Conservation (phyloP, 2,888 invertebrate genomes). For the Loripinus fragilis region DNA sequence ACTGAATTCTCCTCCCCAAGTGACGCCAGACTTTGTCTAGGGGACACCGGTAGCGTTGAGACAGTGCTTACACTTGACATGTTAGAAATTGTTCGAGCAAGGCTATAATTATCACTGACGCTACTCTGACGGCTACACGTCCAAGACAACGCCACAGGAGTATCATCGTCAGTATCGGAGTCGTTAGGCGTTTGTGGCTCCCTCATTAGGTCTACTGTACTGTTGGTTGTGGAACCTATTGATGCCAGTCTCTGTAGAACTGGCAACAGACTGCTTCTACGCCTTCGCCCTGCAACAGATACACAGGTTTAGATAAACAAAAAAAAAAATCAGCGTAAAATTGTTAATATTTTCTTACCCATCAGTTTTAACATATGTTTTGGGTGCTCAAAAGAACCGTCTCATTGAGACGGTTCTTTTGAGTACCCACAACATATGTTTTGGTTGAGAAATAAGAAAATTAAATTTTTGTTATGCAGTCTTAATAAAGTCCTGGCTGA, state of each 20-base stretch:
- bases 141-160: constrained; percentile 43
- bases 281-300: constrained; percentile 59
- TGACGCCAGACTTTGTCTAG: constrained; percentile 49
- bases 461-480: too few relatives aligned
- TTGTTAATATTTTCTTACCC: too few relatives aligned
- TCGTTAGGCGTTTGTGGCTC: constrained; percentile 57
- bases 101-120: constrained; percentile 45
- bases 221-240: constrained; percentile 72
- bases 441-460: too few relatives aligned
- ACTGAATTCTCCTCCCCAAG: constrained; percentile 49
- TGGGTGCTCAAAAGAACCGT: too few relatives aligned
- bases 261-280: constrained; percentile 75
- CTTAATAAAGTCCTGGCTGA: too few relatives aligned
- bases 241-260: constrained; percentile 75
- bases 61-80: constrained; percentile 34
- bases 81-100: constrained; percentile 54
- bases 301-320: too few relatives aligned
- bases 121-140: constrained; percentile 54
- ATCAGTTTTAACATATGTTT: too few relatives aligned
- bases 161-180: constrained; percentile 53
- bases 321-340: too few relatives aligned
- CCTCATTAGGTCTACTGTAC: constrained; percentile 70
- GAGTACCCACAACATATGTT: too few relatives aligned
- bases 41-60: constrained; percentile 50
- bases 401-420: too few relatives aligned